Percentiles rank a stretch among this genome's conserved stretches.
These are phyloP conservation scores for Apodemus speciosus DNA, from an alignment of 2,113 vertebrate species.

Conservation along the genomic window DNA sequence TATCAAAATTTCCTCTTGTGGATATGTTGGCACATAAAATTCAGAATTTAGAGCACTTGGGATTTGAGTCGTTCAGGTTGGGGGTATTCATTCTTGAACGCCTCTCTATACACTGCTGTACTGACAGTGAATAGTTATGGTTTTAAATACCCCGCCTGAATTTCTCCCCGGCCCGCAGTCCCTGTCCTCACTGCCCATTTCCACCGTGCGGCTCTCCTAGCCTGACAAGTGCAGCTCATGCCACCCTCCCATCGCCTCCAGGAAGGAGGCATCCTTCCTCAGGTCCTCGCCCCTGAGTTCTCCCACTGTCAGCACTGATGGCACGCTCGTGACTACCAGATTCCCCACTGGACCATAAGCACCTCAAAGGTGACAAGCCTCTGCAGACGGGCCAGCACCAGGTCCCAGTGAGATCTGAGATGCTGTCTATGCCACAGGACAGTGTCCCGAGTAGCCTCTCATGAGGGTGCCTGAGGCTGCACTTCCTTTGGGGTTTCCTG, in stretches of 20 bases:
- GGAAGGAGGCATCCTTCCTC: background rate
- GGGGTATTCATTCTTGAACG: background rate
- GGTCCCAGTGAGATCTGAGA: background rate
- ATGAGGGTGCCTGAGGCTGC: background rate
- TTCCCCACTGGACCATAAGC: background rate
- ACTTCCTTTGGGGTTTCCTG: background rate
- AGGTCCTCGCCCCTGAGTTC: background rate
- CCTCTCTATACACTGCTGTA: background rate
- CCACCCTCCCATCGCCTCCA: background rate
- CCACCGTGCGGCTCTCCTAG: background rate
- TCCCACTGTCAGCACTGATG: background rate
- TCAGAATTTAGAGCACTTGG: background rate
- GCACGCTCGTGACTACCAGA: background rate
- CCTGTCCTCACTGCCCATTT: background rate
- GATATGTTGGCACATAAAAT: background rate
- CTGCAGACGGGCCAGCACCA: background rate
- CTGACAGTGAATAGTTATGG: background rate
- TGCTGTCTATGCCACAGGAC: background rate
- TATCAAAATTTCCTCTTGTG: background rate
- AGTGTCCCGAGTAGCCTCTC: background rate
- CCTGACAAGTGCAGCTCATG: background rate
- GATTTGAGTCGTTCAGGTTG: background rate
- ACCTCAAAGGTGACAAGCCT: background rate
- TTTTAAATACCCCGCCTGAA: background rate
- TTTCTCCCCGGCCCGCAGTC: background rate